Evolutionary conservation across 2,113 vertebrate genomes (phyloP).

Genomic region (Syngnathus scovelli): DNA sequence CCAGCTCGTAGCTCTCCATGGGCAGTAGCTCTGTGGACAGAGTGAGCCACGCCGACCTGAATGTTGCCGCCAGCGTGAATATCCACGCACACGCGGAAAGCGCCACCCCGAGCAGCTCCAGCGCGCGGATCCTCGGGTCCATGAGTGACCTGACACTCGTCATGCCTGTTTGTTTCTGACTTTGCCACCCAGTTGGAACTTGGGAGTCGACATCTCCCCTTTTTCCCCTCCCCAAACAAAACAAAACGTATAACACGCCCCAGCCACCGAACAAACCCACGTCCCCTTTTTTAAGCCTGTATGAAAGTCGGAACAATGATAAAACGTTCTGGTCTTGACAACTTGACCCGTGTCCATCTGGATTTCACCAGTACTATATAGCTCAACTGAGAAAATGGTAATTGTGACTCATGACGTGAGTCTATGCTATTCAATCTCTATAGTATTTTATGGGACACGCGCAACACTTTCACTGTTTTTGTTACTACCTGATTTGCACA

Average conservation of each 20-base stretch:
- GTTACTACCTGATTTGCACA: too few species aligned
- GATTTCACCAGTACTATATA: too few species aligned
- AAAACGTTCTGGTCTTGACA: background rate
- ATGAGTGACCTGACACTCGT: constrained; percentile 30
- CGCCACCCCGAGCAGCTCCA: constrained; percentile 68
- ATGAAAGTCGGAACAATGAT: background rate
- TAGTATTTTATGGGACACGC: too few species aligned
- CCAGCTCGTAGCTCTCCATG: constrained; percentile 68
- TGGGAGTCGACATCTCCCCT: background rate
- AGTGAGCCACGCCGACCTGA: constrained; percentile 68
- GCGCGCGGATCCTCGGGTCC: constrained; percentile 47
- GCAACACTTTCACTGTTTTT: too few species aligned
- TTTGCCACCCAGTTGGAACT: background rate
- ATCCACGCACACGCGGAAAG: constrained; percentile 64
- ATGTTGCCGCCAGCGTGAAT: constrained; percentile 64
- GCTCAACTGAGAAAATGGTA: too few species aligned
- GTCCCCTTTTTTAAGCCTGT: background rate
- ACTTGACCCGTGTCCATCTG: too few species aligned
- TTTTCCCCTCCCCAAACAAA: background rate
- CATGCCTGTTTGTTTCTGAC: background rate
- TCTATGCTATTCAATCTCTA: too few species aligned
- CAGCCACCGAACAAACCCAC: background rate
- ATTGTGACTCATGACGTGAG: too few species aligned
- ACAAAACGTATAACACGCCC: background rate
- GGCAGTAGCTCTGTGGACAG: constrained; percentile 65